Conservation (phyloP, 2,888 invertebrate species). For the Nemapogon koenigi region DNA sequence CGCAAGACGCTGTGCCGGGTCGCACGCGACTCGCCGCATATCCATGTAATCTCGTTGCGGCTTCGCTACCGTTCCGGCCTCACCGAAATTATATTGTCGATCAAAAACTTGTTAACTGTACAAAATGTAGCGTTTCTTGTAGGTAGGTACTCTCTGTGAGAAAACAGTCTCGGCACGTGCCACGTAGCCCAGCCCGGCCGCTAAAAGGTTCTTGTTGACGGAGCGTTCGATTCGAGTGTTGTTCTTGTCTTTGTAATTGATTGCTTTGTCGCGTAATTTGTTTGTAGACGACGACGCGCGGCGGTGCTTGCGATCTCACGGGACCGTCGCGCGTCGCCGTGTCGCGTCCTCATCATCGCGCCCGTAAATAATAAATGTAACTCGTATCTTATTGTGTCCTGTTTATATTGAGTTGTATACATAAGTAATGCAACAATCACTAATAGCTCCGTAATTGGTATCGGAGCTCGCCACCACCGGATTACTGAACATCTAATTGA, state of each 20-base stretch:
- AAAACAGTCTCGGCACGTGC: too few relatives aligned
- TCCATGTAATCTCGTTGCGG: conserved; percentile 55
- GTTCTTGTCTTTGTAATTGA: conserved; percentile 60
- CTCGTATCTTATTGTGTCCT: too few relatives aligned
- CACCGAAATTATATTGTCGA: conserved; percentile 51
- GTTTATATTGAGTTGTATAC: too few relatives aligned
- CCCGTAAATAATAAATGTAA: conserved; percentile 53
- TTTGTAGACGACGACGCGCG: conserved; percentile 42
- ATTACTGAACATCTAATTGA: conserved; percentile 64
- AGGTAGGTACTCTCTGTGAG: too few relatives aligned
- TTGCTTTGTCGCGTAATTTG: conserved; percentile 65
- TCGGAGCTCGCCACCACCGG: conserved; percentile 61
- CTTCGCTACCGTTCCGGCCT: conserved; percentile 41
- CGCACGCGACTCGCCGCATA: conserved; percentile 41
- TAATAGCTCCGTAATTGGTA: conserved; percentile 64
- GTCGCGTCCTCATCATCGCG: conserved; percentile 41
- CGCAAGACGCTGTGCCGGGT: conserved; percentile 39
- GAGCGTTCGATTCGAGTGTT: conserved; percentile 52
- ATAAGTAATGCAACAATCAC: too few relatives aligned
- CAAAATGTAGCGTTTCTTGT: too few relatives aligned
- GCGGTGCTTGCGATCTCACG: conserved; percentile 39
- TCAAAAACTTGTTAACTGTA: too few relatives aligned
- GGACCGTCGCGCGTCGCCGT: conserved; percentile 34
- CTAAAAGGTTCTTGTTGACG: conserved; percentile 64
- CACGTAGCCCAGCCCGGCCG: conserved; percentile 32